Base-by-base conservation (phyloP, 2,888 invertebrate genomes). In the Cyrtodaria siliqua region DNA sequence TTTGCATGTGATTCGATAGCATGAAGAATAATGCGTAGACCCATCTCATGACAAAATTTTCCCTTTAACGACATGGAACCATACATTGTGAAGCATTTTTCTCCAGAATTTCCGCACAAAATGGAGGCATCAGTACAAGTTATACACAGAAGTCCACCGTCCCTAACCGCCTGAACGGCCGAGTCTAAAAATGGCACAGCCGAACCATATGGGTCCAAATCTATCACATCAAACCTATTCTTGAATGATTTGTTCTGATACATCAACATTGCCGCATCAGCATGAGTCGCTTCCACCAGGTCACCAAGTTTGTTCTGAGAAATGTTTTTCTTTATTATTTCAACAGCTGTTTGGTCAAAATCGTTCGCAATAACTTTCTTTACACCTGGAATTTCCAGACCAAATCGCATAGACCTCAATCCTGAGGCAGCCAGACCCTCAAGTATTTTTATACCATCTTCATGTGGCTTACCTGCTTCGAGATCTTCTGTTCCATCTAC, bases 371-470 rank as follows among this genome's bases (percentile, higher is more conserved):
- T 92, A 18, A 99, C 86, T 77, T 91, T 86, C 29, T 87, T 95
- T 0, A 98, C 93, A n/a, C 96, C 96, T 0, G 95, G 95, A 16
- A 99, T 95, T 95, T 99, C 99, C 90, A 97, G 96, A 0, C 99
- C 99, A 93, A 99, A 99, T 20, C 99, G 95, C 85, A 99, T 97
- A 74, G 99, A 98, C 47, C 99, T 94, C 42, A 99, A 94, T 0
- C 99, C 99, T 14, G 98, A 98, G 0, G 99, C 99, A 23, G 99
- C 96, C 44, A 99, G 93, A 0, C 98, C 99, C 94, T 99, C 99
- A 66, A 99, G 93, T 84, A 99, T 96, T 64, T 94, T 73, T 16
- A 93, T 62, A 14, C 92, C 91, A 80, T 87, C 78, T 9, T 86
- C 85, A 81, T 84, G 83, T 33, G 75, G 52, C n/a, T 76, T 77